Evolutionary conservation across 2,113 vertebrate species (phyloP), one percentile per base, ranked within the genome.

Genomic region (Colossoma macropomum): DNA sequence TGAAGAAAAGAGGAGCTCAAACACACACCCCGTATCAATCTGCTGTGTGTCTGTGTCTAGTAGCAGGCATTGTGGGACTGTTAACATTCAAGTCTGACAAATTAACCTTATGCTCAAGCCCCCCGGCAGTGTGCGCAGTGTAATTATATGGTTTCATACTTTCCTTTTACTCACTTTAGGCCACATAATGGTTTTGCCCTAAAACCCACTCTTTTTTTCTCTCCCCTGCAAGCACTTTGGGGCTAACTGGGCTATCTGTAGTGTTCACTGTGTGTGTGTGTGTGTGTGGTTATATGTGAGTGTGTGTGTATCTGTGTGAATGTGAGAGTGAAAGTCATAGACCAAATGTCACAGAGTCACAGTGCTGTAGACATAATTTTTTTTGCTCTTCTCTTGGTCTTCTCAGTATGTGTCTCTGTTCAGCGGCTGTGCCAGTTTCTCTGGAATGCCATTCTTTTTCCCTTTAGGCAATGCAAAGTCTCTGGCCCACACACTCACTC

Each of bases 111-210:
- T 8, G 6, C 54, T 56, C 54, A 21, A 56, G 15, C 54, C 54
- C 19, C 21, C 21, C 7, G 19, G 19, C 54, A 23, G 54, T 56
- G 54, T 15, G 54, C 21, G 54, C 2, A 23, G 54, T 56, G 19
- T 56, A 56, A 56, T 56, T 56, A 23, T 56, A 23, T 56, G 17
- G 21, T 56, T 23, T 56, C 54, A 56, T 56, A 56, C 19, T 56
- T 56, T 23, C 54, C 60, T 79, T 84, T 85, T 34, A 84, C 86
- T 88, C 85, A 89, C 85, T 89, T 91, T 85, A 84, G 48, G 82
- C 60, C 77, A 34, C 87, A 87, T 91, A 89, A 91, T 90, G 88
- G 82, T 88, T 90, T 88, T 85, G 79, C 84, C 74, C 77, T 85
- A 83, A 80, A 87, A 84, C 87, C 87, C 79, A 86, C 54, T 23